Evolutionary conservation across 2,113 vertebrate species (phyloP).

Genomic region (Scomber colias): DNA sequence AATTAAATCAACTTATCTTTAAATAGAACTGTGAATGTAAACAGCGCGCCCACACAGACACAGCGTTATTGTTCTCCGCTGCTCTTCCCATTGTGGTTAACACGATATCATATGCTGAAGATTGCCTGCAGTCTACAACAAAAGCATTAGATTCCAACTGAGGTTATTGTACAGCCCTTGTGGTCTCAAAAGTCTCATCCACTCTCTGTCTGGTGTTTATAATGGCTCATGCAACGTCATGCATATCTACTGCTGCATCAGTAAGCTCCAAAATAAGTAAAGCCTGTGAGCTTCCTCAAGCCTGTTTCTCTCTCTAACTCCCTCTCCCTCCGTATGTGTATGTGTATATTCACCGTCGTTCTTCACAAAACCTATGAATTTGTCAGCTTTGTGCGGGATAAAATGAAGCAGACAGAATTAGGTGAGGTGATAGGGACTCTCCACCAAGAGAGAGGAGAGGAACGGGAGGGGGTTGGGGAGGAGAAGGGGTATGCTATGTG

Average conservation of each 20-base stretch:
- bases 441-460: constrained; percentile 34
- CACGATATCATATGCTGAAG: not conserved
- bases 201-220: constrained; percentile 29
- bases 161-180: constrained; percentile 27
- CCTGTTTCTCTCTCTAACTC: not conserved
- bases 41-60: not conserved
- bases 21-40: not conserved
- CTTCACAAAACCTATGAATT: constrained; percentile 66
- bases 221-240: constrained; percentile 42
- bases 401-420: constrained; percentile 80
- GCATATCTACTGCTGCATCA: constrained; percentile 49
- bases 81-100: not conserved
- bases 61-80: not conserved
- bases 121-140: constrained; percentile 14
- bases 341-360: constrained; percentile 48
- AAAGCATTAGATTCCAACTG: constrained; percentile 3
- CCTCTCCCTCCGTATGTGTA: not conserved
- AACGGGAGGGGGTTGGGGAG: not conserved
- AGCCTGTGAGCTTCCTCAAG: constrained; percentile 41
- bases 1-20: not conserved
- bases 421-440: constrained; percentile 73
- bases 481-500: not conserved
- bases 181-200: constrained; percentile 37
- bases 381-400: constrained; percentile 73
- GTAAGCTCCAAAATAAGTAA: constrained; percentile 50